A percentile compares a stretch with the other conserved stretches of the same genome.
phyloP scores from a whole-genome alignment of 1,140 invertebrate genomes.

The Bilobella aurantiaca region DNA sequence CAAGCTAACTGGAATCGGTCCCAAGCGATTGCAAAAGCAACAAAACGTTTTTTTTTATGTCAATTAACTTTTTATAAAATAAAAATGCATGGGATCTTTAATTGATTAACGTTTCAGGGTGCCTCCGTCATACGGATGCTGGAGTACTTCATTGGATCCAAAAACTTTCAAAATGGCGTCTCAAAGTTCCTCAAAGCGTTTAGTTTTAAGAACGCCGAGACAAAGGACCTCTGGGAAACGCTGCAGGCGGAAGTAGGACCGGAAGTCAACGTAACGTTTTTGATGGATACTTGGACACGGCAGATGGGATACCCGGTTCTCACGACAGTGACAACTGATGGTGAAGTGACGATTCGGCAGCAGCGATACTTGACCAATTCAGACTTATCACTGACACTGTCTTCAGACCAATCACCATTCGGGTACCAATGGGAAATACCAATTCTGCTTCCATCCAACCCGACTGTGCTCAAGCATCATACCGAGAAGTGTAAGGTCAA shows the following conservation, averaged over 20 bases:
- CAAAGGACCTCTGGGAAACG: slow-evolving; percentile 61
- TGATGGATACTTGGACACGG: slow-evolving; percentile 85
- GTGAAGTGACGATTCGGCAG: slow-evolving; percentile 54
- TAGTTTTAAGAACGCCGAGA: slow-evolving; percentile 63
- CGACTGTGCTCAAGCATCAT: not conserved
- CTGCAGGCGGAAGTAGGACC: slow-evolving; percentile 43
- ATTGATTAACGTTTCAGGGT: slow-evolving; percentile 51
- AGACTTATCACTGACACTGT: not conserved
- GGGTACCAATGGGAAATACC: slow-evolving; percentile 31
- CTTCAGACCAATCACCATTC: slow-evolving; percentile 13
- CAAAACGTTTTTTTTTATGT: too few relatives aligned
- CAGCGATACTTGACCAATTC: slow-evolving; percentile 58
- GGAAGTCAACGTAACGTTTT: slow-evolving; percentile 49
- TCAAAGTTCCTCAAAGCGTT: slow-evolving; percentile 60
- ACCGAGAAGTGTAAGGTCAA: too few relatives aligned
- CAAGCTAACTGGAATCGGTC: too few relatives aligned
- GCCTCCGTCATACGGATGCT: slow-evolving; percentile 81
- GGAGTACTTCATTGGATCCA: slow-evolving; percentile 64
- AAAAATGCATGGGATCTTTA: not conserved
- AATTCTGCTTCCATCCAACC: slow-evolving; percentile 4
- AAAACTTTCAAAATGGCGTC: slow-evolving; percentile 62
- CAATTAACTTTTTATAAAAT: too few relatives aligned
- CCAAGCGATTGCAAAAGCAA: too few relatives aligned
- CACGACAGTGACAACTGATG: slow-evolving; percentile 45
- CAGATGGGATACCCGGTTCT: slow-evolving; percentile 87